Conservation (phyloP, 2,888 invertebrate species). For the Lasioglossum malachurum region DNA sequence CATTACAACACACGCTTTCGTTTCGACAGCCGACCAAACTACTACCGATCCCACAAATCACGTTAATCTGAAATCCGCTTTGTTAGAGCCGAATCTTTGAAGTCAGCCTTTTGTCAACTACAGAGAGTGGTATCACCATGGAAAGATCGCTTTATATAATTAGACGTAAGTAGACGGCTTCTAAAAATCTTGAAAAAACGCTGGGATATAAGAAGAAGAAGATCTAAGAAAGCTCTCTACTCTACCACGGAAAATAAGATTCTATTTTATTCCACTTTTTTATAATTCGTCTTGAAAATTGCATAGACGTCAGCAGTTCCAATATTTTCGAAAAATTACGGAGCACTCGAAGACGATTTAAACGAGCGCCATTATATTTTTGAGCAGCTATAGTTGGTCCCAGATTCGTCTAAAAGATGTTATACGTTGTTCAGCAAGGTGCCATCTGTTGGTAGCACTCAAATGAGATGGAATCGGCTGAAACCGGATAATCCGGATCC, state of each 20-base stretch:
- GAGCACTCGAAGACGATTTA: not conserved
- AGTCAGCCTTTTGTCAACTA: not conserved
- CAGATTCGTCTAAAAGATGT: not conserved
- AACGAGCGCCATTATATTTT: not conserved
- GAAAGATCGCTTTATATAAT: not conserved
- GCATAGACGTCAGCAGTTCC: too few species aligned
- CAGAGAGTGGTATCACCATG: not conserved
- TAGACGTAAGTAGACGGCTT: too few species aligned
- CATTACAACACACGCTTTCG: not conserved
- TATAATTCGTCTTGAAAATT: too few species aligned
- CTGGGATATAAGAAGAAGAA: too few species aligned
- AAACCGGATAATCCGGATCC: not conserved
- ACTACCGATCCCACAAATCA: not conserved
- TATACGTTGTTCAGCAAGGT: not conserved
- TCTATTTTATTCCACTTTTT: too few species aligned
- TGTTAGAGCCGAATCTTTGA: not conserved
- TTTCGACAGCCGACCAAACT: not conserved
- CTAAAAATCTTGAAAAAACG: too few species aligned
- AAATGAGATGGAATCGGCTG: not conserved
- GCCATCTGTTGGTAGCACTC: not conserved
- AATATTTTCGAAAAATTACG: not conserved
- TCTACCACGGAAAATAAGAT: too few species aligned
- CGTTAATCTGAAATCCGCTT: not conserved
- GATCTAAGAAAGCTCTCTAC: too few species aligned
- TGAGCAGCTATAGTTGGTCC: not conserved